phyloP scores from a whole-genome alignment of 2,888 invertebrate genomes.

The Scaptomyza parva region DNA sequence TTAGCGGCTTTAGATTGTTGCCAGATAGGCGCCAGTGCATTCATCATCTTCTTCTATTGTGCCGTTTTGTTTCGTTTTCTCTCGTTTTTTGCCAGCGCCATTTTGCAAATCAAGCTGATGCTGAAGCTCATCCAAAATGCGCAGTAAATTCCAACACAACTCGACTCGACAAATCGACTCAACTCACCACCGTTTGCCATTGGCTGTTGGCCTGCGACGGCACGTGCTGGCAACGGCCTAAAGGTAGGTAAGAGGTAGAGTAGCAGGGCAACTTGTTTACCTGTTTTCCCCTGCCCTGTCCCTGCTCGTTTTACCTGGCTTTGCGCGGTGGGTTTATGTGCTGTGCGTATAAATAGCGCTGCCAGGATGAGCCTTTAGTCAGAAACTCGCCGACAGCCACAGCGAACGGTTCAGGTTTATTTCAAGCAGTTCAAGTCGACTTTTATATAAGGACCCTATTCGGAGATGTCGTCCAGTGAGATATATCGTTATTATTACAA shows the following conservation, averaged over 20 bases:
- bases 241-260: slow-evolving; percentile 18
- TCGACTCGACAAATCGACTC: slow-evolving; percentile 21
- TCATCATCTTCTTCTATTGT: slow-evolving; percentile 52
- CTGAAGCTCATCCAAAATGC: slow-evolving; percentile 34
- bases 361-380: slow-evolving; percentile 63
- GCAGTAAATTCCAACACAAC: slow-evolving; percentile 25
- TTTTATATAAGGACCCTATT: background rate
- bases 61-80: background rate
- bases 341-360: slow-evolving; percentile 77
- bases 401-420: slow-evolving; percentile 55
- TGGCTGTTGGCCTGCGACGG: slow-evolving; percentile 70
- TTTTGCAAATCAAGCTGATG: slow-evolving; percentile 49
- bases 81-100: slow-evolving; percentile 61
- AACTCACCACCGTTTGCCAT: slow-evolving; percentile 80
- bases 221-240: slow-evolving; percentile 80
- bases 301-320: slow-evolving; percentile 50
- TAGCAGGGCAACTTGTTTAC: slow-evolving; percentile 67
- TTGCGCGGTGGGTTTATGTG: slow-evolving; percentile 65
- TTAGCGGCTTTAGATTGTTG: slow-evolving; percentile 70
- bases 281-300: slow-evolving; percentile 41
- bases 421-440: background rate
- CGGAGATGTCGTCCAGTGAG: slow-evolving; percentile 84
- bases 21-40: slow-evolving; percentile 55
- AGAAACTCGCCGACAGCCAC: slow-evolving; percentile 72
- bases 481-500: slow-evolving; percentile 84